Base-by-base conservation (phyloP, 2,797 vertebrate species). In the Kryptopterus vitreolus region DNA sequence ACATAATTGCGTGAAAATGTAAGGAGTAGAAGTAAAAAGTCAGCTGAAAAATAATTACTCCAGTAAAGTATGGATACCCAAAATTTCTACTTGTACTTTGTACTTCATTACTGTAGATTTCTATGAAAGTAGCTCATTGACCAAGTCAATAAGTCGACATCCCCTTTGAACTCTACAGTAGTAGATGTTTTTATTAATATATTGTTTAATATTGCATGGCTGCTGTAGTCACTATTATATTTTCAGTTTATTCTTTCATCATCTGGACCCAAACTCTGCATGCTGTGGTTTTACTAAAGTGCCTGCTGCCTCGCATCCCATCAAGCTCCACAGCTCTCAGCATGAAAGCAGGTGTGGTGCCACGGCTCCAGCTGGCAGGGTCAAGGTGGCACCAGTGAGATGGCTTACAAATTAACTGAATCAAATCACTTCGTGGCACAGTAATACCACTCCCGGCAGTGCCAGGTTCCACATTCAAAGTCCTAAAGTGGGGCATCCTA, bases 321-420 rank as follows among this genome's bases (percentile, higher is more conserved):
- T 43, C 29, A 11, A 9, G 22, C 22, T 65, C 59, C 52, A 53
- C 58, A 66, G 73, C 61, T 63, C 65, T 46, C 63, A 52, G 52
- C 29, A 22, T 35, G 73, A 69, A 52, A 55, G 74, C 74, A 77
- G 74, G 65, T 63, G 18, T 63, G 48, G 46, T 33, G 74, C 26
- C 33, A 58, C 38, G 55, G 26, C 29, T 75, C 62, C 68, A 83
- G 78, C 78, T 83, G 82, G 53, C 59, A 48, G 52, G 78, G 74
- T 79, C 35, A 81, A 52, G 55, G 52, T 77, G 66, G 72, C 20
- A 46, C 57, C 33, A 31, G 13, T 78, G 18, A 43, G 4, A 71
- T 71, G 48, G 48, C 69, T 53, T 58, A 50, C 31, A 52, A 52
- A 29, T 70, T 46, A 73, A 80, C 72, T 83, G 59, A 43, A 59